phyloP scores from a whole-genome alignment of 2,888 invertebrate species.

The Macroteleia sp. region DNA sequence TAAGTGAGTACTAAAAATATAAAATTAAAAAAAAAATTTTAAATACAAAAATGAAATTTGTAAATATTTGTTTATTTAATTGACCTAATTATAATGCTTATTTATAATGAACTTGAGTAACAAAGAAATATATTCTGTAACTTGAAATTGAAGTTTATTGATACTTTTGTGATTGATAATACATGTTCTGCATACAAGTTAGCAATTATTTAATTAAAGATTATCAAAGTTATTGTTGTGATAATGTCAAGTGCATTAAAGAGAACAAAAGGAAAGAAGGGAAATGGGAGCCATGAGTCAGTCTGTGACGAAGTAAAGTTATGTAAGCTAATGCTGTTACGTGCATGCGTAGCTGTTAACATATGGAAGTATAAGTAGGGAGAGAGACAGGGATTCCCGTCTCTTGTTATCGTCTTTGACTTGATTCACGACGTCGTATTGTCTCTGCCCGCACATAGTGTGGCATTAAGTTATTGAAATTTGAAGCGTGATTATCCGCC shows the following conservation, averaged over 20 bases:
- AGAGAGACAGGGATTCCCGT: slow-evolving; percentile 24
- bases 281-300: slow-evolving; percentile 41
- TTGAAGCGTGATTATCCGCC: too few species aligned
- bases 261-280: slow-evolving; percentile 27
- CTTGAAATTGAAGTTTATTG: too few species aligned
- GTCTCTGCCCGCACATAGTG: slow-evolving; percentile 6
- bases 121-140: too few species aligned
- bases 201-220: slow-evolving; percentile 27
- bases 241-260: slow-evolving; percentile 24
- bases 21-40: too few species aligned
- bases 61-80: too few species aligned
- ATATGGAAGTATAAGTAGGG: slow-evolving; percentile 42
- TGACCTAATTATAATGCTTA: too few species aligned
- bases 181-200: too few species aligned
- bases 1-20: too few species aligned
- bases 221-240: slow-evolving; percentile 14
- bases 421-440: slow-evolving; percentile 37
- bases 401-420: slow-evolving; percentile 26
- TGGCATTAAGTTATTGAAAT: slow-evolving; percentile 16
- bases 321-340: slow-evolving; percentile 40
- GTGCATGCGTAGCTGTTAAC: slow-evolving; percentile 30
- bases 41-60: too few species aligned
- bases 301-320: slow-evolving; percentile 38
- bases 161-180: too few species aligned
- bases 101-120: too few species aligned